phyloP scores from a whole-genome alignment of 1,140 invertebrate species.

The Saccostrea cuccullata region DNA sequence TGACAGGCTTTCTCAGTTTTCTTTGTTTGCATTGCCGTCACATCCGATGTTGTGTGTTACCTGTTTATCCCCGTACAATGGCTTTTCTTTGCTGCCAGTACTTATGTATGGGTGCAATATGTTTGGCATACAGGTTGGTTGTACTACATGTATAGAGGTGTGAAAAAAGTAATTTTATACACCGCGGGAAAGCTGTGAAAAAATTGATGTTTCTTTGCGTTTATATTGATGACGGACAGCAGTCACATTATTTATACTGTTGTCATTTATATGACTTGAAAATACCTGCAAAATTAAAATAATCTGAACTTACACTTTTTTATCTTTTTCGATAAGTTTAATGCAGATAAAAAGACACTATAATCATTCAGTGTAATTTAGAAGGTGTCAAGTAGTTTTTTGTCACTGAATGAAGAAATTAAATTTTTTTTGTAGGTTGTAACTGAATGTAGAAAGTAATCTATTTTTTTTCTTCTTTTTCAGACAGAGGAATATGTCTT shows the following conservation, averaged over 20 bases:
- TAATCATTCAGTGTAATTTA: not conserved
- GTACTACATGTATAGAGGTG: not conserved
- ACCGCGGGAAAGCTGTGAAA: not conserved
- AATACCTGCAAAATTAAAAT: too few species aligned
- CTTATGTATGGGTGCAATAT: conserved; percentile 99
- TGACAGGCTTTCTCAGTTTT: conserved; percentile 98
- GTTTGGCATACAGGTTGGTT: conserved; percentile 96
- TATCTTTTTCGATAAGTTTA: not conserved
- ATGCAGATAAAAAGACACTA: not conserved
- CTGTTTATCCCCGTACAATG: conserved; percentile 99
- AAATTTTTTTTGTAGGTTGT: not conserved
- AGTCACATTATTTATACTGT: not conserved
- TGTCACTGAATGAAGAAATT: not conserved
- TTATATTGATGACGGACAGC: not conserved
- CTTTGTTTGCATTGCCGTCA: conserved; percentile 98
- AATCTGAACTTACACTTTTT: too few species aligned
- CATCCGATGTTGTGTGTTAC: conserved; percentile 99
- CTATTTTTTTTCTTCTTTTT: conserved; percentile 56
- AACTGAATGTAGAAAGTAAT: not conserved
- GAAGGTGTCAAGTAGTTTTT: not conserved
- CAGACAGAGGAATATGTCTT: conserved; percentile 95
- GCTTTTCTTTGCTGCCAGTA: conserved; percentile 98
- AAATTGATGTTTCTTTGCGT: not conserved
- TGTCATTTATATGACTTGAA: not conserved
- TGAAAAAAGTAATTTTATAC: not conserved